phyloP scores from a whole-genome alignment of 2,888 invertebrate genomes.

The Amphimallon solstitiale region DNA sequence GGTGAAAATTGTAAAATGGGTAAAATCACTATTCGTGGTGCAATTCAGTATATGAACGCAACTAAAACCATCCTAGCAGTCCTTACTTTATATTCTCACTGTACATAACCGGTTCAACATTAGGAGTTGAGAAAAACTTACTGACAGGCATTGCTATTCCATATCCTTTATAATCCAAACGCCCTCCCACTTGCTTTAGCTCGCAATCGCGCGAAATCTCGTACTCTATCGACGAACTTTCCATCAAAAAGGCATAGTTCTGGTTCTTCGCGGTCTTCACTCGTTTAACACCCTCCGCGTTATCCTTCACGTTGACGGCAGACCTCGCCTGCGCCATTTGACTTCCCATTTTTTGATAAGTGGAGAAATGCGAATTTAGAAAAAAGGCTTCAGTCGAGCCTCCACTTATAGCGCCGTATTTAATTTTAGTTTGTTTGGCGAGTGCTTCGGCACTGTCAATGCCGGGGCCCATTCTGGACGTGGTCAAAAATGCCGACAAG shows the following conservation, averaged over 20 bases:
- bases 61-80: no score
- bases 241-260: conserved; percentile 94
- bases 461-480: conserved; percentile 86
- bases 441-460: conserved; percentile 93
- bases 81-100: no score
- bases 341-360: conserved; percentile 48
- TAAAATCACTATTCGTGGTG: no score
- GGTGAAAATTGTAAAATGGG: no score
- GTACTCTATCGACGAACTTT: conserved; percentile 95
- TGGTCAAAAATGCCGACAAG: conserved; percentile 91
- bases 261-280: conserved; percentile 81
- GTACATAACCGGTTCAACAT: no score
- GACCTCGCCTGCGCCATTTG: conserved; percentile 83
- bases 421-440: conserved; percentile 91
- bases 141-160: conserved; percentile 93
- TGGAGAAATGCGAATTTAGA: conserved; percentile 55
- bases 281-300: conserved; percentile 86
- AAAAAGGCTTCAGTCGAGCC: conserved; percentile 96
- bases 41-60: no score
- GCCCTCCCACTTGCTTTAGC: conserved; percentile 81
- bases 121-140: no score
- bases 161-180: conserved; percentile 91
- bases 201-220: conserved; percentile 86
- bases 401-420: conserved; percentile 88
- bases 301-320: conserved; percentile 83